Evolutionary conservation across 30 jellyfish, hydroid and myxozoan species (phyloP).

Genomic region (Rhopilema esculentum): DNA sequence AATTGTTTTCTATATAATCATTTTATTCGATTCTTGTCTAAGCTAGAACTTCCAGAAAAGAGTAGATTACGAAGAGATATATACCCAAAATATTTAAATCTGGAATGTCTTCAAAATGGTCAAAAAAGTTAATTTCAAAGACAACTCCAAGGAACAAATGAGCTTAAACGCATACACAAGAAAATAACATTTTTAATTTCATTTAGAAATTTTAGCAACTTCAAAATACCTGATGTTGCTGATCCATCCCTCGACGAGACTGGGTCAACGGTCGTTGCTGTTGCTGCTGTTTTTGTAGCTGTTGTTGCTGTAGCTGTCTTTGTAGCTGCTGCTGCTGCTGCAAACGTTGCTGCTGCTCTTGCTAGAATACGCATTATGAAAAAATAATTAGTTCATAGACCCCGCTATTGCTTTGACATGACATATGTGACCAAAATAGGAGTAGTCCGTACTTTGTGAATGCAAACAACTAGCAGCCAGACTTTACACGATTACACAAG

Average conservation of each 20-base stretch:
- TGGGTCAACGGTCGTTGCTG: background rate
- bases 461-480: background rate
- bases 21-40: too few species aligned
- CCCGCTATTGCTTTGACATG: background rate
- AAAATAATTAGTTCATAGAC: background rate
- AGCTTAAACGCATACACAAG: background rate
- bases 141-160: background rate
- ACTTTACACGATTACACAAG: too few species aligned
- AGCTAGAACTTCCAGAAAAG: too few species aligned
- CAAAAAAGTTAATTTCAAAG: too few species aligned
- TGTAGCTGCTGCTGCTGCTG: background rate
- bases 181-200: too few species aligned
- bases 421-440: background rate
- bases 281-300: background rate
- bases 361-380: background rate
- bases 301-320: conserved; percentile 22
- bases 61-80: too few species aligned
- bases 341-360: background rate
- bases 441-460: background rate
- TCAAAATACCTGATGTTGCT: background rate
- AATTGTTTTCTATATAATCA: too few species aligned
- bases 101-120: too few species aligned
- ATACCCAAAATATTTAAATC: too few species aligned
- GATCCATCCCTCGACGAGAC: background rate
- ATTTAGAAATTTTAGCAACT: background rate